Evolutionary conservation across 2,113 vertebrate species (phyloP).

Genomic region (Antigone vipio): DNA sequence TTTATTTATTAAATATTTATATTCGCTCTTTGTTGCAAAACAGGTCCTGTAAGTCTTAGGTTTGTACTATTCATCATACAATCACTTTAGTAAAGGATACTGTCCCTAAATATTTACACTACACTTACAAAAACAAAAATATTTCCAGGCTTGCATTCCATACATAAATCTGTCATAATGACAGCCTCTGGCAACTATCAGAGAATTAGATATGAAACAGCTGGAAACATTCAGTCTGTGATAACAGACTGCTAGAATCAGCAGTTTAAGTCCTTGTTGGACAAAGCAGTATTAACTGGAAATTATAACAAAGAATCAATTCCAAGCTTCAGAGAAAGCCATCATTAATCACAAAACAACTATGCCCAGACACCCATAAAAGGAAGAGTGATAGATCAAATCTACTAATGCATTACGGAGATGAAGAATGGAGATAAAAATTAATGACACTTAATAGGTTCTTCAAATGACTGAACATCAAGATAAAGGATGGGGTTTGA

Average conservation of each 20-base stretch:
- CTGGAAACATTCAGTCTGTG: background rate
- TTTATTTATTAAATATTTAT: background rate
- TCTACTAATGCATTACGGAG: background rate
- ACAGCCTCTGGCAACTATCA: background rate
- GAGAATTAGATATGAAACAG: constrained; percentile 5
- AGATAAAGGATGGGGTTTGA: background rate
- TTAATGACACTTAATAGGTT: background rate
- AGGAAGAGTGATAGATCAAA: background rate
- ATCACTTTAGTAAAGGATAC: background rate
- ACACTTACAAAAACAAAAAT: background rate
- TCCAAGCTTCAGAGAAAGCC: background rate
- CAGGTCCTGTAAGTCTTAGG: background rate
- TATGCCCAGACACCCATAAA: background rate
- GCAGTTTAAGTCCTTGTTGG: background rate
- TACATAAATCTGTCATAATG: background rate
- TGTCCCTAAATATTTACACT: background rate
- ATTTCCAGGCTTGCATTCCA: background rate
- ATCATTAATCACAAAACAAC: constrained; percentile 19
- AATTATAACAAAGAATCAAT: background rate
- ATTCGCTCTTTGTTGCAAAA: background rate
- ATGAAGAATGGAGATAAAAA: background rate
- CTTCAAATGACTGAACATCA: background rate
- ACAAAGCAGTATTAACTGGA: background rate
- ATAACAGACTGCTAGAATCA: background rate
- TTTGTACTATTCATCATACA: background rate